Base-by-base conservation (phyloP, 1,140 invertebrate genomes). In the Pachypsylla venusta region DNA sequence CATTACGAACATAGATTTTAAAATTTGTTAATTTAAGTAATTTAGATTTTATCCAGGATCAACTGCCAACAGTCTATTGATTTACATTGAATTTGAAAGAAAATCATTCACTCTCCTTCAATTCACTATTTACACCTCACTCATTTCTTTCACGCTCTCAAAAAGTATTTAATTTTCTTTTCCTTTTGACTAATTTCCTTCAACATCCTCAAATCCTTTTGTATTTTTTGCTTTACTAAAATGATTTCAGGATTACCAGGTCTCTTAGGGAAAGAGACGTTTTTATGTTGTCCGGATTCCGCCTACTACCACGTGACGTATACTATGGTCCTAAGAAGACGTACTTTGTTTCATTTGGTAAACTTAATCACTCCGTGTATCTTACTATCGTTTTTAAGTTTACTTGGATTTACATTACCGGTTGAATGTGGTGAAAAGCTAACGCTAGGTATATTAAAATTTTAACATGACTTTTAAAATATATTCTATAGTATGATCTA, bases 321-420 rank as follows among this genome's bases (percentile, higher is more conserved):
- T 68, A 75, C 73, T 57, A 74, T 84, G 56, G 75, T 77, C 64
- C 79, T 84, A 64, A 71, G 80, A 56, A 71, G 82, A 26, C 67
- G 81, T 61, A 82, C 80, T 7, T 70, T 84, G 16, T 84, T 82
- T 71, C 84, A 84, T 71, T 77, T 78, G 56, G 80, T 84, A 70
- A 84, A 85, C 72, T 72, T 84, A 61, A 82, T 84, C 63, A 76
- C 83, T 59, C 82, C 82, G 14, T 83, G 82, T 67, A 76, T 84
- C 53, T 76, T 84, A 72, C 76, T 84, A 56, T 81, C 81, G 28
- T 78, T 78, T 22, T 77, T 84, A 74, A 81, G 81, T 27, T 70
- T 84, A 60, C 70, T 84, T 59, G 80, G 80, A 54, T 84, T 84
- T 69, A 78, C 79, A 56, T 70, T 84, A 56, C 81, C 82, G 40